These are phyloP conservation scores for Riparia riparia DNA, from an alignment of 2,113 vertebrate genomes.

Conservation along the genomic window DNA sequence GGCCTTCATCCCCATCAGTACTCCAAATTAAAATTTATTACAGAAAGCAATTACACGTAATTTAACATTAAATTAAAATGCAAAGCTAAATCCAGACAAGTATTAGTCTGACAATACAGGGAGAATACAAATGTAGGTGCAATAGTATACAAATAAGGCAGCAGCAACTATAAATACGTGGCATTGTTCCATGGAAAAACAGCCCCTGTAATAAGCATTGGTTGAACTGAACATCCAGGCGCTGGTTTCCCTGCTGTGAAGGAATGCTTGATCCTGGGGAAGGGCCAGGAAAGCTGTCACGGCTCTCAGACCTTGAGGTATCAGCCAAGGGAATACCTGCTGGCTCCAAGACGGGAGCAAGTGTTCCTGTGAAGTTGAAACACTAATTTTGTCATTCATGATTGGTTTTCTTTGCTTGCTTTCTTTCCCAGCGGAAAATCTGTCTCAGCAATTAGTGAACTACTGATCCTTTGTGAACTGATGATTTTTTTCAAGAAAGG, in stretches of 20 bases:
- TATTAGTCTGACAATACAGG: neutral
- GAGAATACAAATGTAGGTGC: neutral
- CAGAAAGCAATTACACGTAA: conserved; percentile 18
- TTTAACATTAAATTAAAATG: conserved; percentile 42
- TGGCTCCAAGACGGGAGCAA: neutral
- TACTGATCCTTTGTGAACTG: neutral
- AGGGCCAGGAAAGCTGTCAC: neutral
- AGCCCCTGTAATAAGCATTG: neutral
- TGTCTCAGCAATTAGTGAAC: neutral
- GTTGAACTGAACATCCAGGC: neutral
- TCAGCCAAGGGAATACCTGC: neutral
- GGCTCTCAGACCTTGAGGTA: neutral
- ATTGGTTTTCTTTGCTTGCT: neutral
- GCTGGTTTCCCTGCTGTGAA: neutral
- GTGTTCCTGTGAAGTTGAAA: neutral
- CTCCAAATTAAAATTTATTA: conserved; percentile 21
- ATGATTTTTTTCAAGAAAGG: neutral
- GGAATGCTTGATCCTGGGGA: neutral
- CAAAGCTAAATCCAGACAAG: conserved; percentile 27
- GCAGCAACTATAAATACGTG: neutral
- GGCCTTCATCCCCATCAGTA: neutral
- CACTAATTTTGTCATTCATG: neutral
- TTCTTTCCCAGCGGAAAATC: neutral
- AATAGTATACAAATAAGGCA: neutral
- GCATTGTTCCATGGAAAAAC: neutral